Percentiles rank a stretch among this genome's conserved stretches.
These are phyloP conservation scores for Otolemur crassicaudatus DNA, from an alignment of 2,797 vertebrate genomes.

Conservation along the genomic window DNA sequence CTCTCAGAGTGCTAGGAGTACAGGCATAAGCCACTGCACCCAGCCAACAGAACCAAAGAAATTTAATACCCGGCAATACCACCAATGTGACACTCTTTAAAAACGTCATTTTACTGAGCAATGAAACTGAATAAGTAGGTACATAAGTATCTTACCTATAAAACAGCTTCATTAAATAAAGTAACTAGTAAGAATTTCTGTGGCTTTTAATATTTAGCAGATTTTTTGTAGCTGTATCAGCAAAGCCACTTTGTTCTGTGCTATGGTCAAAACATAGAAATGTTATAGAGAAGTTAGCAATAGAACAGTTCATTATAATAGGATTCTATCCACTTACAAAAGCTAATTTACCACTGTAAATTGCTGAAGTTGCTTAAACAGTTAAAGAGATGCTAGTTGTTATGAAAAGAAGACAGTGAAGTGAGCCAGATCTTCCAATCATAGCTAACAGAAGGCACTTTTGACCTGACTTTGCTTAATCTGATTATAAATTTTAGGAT, in stretches of 20 bases:
- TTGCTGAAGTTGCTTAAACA: not conserved
- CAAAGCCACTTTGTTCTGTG: not conserved
- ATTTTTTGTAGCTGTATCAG: not conserved
- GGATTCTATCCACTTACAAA: slow-evolving; percentile 1
- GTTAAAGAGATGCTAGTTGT: slow-evolving; percentile 20
- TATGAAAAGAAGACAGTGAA: slow-evolving; percentile 39
- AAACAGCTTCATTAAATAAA: slow-evolving; percentile 43
- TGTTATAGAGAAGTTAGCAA: not conserved
- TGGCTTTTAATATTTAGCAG: not conserved
- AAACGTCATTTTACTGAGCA: not conserved
- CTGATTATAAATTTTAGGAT: slow-evolving; percentile 42
- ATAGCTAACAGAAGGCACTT: slow-evolving; percentile 20
- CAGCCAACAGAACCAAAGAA: not conserved
- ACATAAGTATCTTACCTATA: not conserved
- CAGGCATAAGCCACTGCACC: too few species aligned
- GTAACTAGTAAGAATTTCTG: not conserved
- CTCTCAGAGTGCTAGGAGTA: too few species aligned
- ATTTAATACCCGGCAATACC: not conserved
- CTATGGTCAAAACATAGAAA: not conserved
- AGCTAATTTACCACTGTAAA: not conserved
- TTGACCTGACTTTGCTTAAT: slow-evolving; percentile 36
- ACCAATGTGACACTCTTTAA: not conserved
- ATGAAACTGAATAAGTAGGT: not conserved
- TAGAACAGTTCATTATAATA: not conserved
- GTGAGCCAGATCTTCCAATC: not conserved